Evolutionary conservation across 2,113 vertebrate genomes (phyloP).

Genomic region (Cavia aperea): DNA sequence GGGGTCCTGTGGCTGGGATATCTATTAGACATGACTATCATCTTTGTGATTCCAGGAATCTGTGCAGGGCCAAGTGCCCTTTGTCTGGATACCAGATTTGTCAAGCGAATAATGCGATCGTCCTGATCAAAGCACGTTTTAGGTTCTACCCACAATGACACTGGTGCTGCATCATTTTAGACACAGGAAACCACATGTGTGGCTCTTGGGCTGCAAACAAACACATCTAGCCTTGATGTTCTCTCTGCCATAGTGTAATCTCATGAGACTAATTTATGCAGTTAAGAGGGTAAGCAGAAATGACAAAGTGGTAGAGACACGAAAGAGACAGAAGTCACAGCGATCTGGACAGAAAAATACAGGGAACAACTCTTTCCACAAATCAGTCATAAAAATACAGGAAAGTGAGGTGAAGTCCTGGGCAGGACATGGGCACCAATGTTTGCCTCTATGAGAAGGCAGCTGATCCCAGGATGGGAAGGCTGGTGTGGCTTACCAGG

Average conservation of each 20-base stretch:
- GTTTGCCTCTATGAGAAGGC: background rate
- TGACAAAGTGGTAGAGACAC: background rate
- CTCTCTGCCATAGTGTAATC: background rate
- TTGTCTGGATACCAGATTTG: conserved; percentile 43
- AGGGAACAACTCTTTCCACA: background rate
- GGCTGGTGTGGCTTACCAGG: fast-evolving
- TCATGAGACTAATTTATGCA: background rate
- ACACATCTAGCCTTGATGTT: background rate
- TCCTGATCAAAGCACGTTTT: conserved; percentile 15
- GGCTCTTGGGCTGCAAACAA: conserved; percentile 22
- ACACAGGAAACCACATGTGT: conserved; percentile 36
- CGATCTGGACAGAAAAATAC: background rate
- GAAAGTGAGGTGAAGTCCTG: background rate
- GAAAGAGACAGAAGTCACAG: background rate
- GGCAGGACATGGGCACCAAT: background rate
- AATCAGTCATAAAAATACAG: background rate
- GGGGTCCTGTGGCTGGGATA: conserved; percentile 15
- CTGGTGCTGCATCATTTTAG: conserved; percentile 45
- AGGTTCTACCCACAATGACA: conserved; percentile 19
- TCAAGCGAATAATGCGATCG: conserved; percentile 52
- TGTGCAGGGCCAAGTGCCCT: conserved; percentile 52
- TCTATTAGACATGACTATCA: conserved; percentile 46
- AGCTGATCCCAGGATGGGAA: background rate
- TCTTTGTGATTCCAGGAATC: conserved; percentile 50
- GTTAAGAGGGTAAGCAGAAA: background rate